A percentile compares a stretch with the other conserved stretches of the same genome.
Conservation (phyloP, 2,113 vertebrate species). For the Galemys pyrenaicus region DNA sequence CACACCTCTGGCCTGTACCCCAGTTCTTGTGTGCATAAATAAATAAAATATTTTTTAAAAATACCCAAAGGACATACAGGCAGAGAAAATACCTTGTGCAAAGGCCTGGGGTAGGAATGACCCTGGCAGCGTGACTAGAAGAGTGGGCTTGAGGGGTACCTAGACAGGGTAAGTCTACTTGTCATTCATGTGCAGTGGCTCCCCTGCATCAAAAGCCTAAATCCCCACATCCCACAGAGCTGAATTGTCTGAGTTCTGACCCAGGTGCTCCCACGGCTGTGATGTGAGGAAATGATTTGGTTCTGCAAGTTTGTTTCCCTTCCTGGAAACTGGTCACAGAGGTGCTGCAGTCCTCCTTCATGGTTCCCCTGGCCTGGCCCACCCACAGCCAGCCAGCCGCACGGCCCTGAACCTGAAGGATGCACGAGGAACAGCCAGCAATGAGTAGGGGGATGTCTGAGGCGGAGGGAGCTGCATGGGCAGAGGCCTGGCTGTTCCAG, state of each 20-base stretch:
- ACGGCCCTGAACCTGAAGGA: background rate
- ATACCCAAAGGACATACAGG: background rate
- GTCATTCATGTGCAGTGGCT: background rate
- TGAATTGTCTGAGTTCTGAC: background rate
- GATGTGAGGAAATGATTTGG: background rate
- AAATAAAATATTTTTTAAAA: no score
- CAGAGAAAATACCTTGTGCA: background rate
- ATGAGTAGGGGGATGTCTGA: rapidly evolving
- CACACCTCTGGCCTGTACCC: no score
- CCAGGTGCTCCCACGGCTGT: background rate
- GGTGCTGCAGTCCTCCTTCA: no score
- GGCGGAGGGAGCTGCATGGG: background rate
- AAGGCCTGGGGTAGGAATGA: background rate
- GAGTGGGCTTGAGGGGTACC: background rate
- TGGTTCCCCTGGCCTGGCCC: background rate
- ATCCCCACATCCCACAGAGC: background rate
- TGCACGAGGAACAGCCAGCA: no score
- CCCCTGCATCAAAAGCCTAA: background rate
- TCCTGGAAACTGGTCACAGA: background rate
- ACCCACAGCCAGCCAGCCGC: background rate
- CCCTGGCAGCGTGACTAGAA: background rate
- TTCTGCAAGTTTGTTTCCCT: background rate
- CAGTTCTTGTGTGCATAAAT: no score
- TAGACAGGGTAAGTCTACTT: background rate
- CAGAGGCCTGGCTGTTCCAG: background rate